Base-by-base conservation (phyloP, 2,797 vertebrate species). In the Eremophila alpestris region DNA sequence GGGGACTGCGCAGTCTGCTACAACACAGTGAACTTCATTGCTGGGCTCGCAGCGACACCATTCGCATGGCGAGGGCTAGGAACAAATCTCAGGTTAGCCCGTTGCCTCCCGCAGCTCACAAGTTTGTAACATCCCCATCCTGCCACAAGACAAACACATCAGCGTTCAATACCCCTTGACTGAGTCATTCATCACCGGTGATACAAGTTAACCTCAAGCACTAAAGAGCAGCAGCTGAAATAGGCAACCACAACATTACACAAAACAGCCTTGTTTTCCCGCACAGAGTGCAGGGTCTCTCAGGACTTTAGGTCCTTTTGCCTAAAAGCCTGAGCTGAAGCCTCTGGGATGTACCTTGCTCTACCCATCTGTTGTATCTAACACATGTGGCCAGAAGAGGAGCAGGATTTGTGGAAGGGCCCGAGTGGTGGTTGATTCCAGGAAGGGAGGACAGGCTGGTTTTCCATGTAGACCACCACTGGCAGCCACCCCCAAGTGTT, bases 11-110 rank as follows among this genome's bases (percentile, higher is more conserved):
- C 99, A 99, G 98, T 99, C 99, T 81, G 99, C 99, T 98, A 99
- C 99, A 98, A 99, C 99, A 96, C 99, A 99, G 98, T 99, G 99
- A 96, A 99, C 99, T 98, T 99, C 99, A 95, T 99, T 99, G 98
- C 99, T 99, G 98, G 99, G 99, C 98, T 99, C 99, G 97, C 99
- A 99, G 98, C 99, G 99, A 97, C 99, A 99, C 99, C 99, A 99
- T 98, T 99, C 99, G 97, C 99, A 99, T 96, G 99, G 99, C 93
- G 99, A 99, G 97, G 99, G 99, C 99, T 99, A 98, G 97, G 97
- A 98, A 98, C 97, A 98, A 98, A 98, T 97, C 97, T 98, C 65
- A 98, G 87, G 97, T 98, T 98, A 98, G 98, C 98, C 97, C 96
- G 55, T 95, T 93, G 97, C 97, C 96, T 97, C 97, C 97, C 32